Base-by-base conservation (phyloP, 2,888 invertebrate genomes). In the Eupithecia insigniata region DNA sequence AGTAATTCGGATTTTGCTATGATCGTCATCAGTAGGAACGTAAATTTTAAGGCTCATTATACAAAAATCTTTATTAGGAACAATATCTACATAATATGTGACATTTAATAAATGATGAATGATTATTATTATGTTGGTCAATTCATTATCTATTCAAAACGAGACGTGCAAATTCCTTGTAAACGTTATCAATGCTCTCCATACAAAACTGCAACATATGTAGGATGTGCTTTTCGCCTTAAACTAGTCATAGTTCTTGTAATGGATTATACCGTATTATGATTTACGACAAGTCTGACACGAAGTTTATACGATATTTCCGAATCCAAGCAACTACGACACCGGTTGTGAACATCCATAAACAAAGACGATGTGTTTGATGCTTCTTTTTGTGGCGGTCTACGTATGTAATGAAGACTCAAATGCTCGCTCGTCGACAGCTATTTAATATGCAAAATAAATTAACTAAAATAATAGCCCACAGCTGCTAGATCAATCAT, bases 311-410 rank as follows among this genome's bases (percentile, higher is more conserved):
- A 80, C 80, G 80, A 81, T 82, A 80, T 81, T 80, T 85, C 81
- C 76, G 80, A 82, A 82, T 85, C 78, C 84, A 87, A 90, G 86
- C 85, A 86, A 87, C 85, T 84, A 79, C 79, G 81, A 81, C 55
- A 67, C 60, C 62, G 68, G 62, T n/a, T 62, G 32, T 51, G 85
- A 85, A 82, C 83, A 81, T 85, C 87, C 89, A 90, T 87, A 91
- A 91, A 91, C 89, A 88, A 80, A 78, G 7, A 32, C 61, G 58
- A 61, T 73, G 73, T 70, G 73, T 67, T 69, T 69, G 71, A 72
- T 73, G 62, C 62, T 61, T 70, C 67, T 58, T 32, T 58, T 22
- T 67, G 43, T 32, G 67, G 66, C 71, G 30, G 67, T 4, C 2
- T 32, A 32, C 32, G 60, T 43, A 43, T 46, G 70, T 69, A 71